A percentile compares a stretch with the other conserved stretches of the same genome.
Conservation (phyloP, 2,888 invertebrate genomes). For the Prenolepis imparis region DNA sequence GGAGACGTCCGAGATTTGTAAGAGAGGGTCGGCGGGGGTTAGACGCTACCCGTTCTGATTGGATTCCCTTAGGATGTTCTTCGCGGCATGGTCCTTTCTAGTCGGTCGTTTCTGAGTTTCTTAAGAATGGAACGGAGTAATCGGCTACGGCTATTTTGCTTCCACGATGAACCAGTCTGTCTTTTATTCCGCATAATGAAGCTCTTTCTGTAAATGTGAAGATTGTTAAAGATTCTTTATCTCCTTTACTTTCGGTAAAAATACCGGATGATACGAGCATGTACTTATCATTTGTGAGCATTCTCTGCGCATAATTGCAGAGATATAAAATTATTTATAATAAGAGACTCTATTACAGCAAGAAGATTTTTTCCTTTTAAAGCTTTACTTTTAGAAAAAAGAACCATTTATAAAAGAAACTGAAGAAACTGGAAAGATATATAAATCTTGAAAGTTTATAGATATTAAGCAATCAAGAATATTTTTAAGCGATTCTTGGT, state of each 20-base stretch:
- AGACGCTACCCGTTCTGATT: slow-evolving; percentile 70
- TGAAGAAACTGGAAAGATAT: background rate
- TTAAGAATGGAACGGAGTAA: slow-evolving; percentile 20
- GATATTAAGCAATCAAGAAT: background rate
- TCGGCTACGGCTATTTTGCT: slow-evolving; percentile 64
- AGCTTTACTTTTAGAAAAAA: slow-evolving; percentile 4
- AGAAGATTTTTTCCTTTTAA: background rate
- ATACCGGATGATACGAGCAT: slow-evolving; percentile 27
- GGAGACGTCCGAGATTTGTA: slow-evolving; percentile 67
- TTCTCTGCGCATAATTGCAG: slow-evolving; percentile 34
- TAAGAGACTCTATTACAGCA: background rate
- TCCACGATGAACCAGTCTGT: slow-evolving; percentile 53
- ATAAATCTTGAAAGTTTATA: background rate
- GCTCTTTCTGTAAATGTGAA: slow-evolving; percentile 13
- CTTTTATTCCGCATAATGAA: slow-evolving; percentile 65
- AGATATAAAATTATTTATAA: slow-evolving; percentile 23
- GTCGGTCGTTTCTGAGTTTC: slow-evolving; percentile 58
- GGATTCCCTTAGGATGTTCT: slow-evolving; percentile 71
- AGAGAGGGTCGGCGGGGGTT: slow-evolving; percentile 59
- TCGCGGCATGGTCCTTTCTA: slow-evolving; percentile 64
- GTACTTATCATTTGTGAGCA: background rate
- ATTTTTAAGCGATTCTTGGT: background rate
- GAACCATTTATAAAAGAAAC: slow-evolving; percentile 4
- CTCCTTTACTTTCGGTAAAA: slow-evolving; percentile 22
- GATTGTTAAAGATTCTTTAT: slow-evolving; percentile 35